Evolutionary conservation across 2,888 invertebrate genomes (phyloP).

Genomic region (Mesorhabditis sp.): DNA sequence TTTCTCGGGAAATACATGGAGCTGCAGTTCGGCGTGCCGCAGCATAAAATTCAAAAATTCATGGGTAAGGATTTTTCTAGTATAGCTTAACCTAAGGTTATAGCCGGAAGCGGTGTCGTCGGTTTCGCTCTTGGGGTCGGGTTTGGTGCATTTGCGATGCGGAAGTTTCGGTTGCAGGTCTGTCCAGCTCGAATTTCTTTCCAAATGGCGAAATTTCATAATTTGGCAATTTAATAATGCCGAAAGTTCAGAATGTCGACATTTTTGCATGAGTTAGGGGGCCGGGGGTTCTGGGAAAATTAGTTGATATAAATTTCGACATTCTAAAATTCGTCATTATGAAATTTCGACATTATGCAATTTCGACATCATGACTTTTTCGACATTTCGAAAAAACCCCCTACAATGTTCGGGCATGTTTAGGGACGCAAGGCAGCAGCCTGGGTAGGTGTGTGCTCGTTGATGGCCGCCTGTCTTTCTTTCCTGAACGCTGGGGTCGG

Average conservation of each 20-base stretch:
- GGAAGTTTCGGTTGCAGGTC: conserved; percentile 35
- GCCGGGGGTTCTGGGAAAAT: too few relatives aligned
- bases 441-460: conserved; percentile 46
- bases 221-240: too few relatives aligned
- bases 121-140: conserved; percentile 48
- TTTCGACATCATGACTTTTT: not conserved
- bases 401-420: conserved; percentile 8
- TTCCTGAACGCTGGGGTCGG: conserved; percentile 52
- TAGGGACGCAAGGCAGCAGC: conserved; percentile 48
- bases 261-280: too few relatives aligned
- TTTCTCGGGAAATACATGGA: conserved; percentile 57
- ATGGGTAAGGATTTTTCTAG: conserved; percentile 32
- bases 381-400: not conserved
- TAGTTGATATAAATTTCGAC: too few relatives aligned
- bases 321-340: too few relatives aligned
- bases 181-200: too few relatives aligned
- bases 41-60: conserved; percentile 49
- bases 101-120: conserved; percentile 40
- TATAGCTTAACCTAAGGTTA: conserved; percentile 7
- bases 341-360: too few relatives aligned
- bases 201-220: too few relatives aligned
- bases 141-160: conserved; percentile 41
- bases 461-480: conserved; percentile 45
- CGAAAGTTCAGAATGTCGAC: too few relatives aligned
- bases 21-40: conserved; percentile 56